Conservation (phyloP, 1,140 invertebrate species). For the Tetramorium alpestre region DNA sequence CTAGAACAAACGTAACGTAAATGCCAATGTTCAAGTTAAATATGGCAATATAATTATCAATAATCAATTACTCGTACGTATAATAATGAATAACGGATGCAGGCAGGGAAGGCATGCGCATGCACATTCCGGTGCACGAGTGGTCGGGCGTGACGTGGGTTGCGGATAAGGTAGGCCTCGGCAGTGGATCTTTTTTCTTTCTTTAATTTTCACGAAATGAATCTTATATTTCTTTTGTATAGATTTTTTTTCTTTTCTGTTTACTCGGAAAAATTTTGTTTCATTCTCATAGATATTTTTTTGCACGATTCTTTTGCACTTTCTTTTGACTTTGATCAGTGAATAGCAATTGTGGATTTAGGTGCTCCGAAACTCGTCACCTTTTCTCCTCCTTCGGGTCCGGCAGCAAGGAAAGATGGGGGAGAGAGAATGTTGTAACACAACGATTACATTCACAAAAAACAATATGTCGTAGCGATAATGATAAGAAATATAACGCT, state of each 20-base stretch:
- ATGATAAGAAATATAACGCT: conserved; percentile 83
- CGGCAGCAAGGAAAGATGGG: conserved; percentile 88
- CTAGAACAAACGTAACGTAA: conserved; percentile 59
- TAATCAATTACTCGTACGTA: conserved; percentile 71
- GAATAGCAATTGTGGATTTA: conserved; percentile 85
- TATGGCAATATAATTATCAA: conserved; percentile 72
- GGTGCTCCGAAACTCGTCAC: conserved; percentile 89
- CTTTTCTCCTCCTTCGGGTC: conserved; percentile 90
- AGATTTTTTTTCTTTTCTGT: conserved; percentile 50
- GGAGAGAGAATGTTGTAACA: conserved; percentile 87
- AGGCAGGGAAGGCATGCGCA: conserved; percentile 82
- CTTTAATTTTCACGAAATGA: conserved; percentile 32
- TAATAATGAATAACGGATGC: conserved; percentile 75
- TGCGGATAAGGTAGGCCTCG: conserved; percentile 77
- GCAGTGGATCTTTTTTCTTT: conserved; percentile 76
- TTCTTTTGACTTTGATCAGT: conserved; percentile 67
- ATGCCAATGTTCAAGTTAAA: conserved; percentile 67
- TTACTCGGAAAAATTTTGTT: conserved; percentile 60
- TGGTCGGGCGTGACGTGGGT: conserved; percentile 79
- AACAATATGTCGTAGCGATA: conserved; percentile 83
- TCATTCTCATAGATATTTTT: conserved; percentile 66
- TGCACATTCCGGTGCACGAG: conserved; percentile 84
- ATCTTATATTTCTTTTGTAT: conserved; percentile 55
- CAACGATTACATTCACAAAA: conserved; percentile 87
- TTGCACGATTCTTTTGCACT: conserved; percentile 62